phyloP scores from a whole-genome alignment of 1,140 invertebrate species.

The Heliothis subflexa region DNA sequence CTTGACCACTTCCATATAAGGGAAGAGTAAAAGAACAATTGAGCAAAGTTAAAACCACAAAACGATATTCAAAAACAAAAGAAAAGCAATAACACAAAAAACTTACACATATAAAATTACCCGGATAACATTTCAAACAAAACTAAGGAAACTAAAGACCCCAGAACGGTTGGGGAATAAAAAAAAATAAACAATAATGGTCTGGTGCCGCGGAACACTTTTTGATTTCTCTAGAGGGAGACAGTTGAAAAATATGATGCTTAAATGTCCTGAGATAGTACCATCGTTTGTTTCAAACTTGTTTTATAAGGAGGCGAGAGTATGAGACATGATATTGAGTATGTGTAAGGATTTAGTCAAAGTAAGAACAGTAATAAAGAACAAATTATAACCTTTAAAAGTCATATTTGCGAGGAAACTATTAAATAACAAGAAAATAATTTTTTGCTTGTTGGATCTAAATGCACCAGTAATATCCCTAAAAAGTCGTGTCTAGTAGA shows the following conservation, averaged over 20 bases:
- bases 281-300: not conserved
- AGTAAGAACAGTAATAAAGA: too few species aligned
- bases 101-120: slow-evolving; percentile 18
- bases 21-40: too few species aligned
- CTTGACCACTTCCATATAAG: too few species aligned
- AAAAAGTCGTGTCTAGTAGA: too few species aligned
- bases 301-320: not conserved
- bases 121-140: slow-evolving; percentile 15
- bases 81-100: slow-evolving; percentile 7
- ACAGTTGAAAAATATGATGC: slow-evolving; percentile 45
- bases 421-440: too few species aligned
- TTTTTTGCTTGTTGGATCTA: too few species aligned
- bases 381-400: too few species aligned
- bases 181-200: slow-evolving; percentile 44
- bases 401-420: too few species aligned
- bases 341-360: too few species aligned
- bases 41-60: not conserved
- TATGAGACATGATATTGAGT: not conserved
- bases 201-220: slow-evolving; percentile 28
- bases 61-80: slow-evolving; percentile 12
- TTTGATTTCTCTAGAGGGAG: slow-evolving; percentile 42
- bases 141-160: slow-evolving; percentile 21
- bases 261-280: slow-evolving; percentile 28
- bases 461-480: too few species aligned
- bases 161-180: slow-evolving; percentile 27